These are phyloP conservation scores for Centropristis striata DNA, from an alignment of 2,113 vertebrate species.

Conservation along the genomic window DNA sequence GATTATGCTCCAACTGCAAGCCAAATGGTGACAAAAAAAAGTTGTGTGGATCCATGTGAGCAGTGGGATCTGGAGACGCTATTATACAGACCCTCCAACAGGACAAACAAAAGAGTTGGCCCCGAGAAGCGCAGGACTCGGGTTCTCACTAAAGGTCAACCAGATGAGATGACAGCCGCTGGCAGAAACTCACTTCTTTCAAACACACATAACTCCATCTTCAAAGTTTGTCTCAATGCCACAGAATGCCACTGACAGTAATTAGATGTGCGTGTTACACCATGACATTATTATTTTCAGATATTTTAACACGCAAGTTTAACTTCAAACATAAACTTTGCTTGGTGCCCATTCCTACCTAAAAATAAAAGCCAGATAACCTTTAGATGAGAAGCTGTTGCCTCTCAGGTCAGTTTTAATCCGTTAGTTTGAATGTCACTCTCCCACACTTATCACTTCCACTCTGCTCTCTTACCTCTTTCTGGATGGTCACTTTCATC, in stretches of 20 bases:
- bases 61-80: constrained; percentile 7
- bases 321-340: background rate
- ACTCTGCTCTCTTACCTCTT: constrained; percentile 88
- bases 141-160: constrained; percentile 71
- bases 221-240: constrained; percentile 10
- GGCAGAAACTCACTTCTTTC: constrained; percentile 8
- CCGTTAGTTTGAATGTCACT: constrained; percentile 29
- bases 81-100: constrained; percentile 5
- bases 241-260: background rate
- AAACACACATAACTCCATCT: constrained; percentile 24
- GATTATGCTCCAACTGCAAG: background rate
- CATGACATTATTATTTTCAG: background rate
- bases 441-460: constrained; percentile 12
- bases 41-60: background rate
- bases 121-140: constrained; percentile 31
- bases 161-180: constrained; percentile 65
- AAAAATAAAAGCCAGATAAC: background rate
- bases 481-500: constrained; percentile 96
- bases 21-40: background rate
- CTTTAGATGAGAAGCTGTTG: background rate
- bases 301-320: too few relatives aligned
- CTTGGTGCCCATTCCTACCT: background rate
- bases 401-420: background rate
- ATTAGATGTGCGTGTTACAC: background rate
- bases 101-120: constrained; percentile 50